Evolutionary conservation across 2,888 invertebrate genomes (phyloP).

Genomic region (Cabera pusaria): DNA sequence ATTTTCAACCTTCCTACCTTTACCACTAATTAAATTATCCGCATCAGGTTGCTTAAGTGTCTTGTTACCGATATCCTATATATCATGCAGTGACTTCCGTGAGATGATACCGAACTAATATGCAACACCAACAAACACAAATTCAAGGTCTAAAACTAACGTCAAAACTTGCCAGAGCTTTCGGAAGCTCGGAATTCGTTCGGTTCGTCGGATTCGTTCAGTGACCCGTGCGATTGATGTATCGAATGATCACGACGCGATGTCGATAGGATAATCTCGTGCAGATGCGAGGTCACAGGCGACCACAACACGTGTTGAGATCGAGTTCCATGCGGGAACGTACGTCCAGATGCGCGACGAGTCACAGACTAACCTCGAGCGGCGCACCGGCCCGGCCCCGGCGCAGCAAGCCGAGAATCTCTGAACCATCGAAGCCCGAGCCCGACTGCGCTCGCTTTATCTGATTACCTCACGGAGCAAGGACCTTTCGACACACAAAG

Average conservation of each 20-base stretch:
- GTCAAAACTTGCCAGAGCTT: slow-evolving; percentile 32
- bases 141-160: slow-evolving; percentile 24
- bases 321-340: slow-evolving; percentile 49
- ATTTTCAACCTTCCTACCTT: slow-evolving; percentile 9
- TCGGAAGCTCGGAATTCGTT: slow-evolving; percentile 29
- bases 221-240: slow-evolving; percentile 44
- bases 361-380: slow-evolving; percentile 60
- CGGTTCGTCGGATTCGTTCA: slow-evolving; percentile 39
- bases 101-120: slow-evolving; percentile 16
- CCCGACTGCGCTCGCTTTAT: slow-evolving; percentile 62
- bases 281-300: slow-evolving; percentile 38
- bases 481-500: slow-evolving; percentile 77
- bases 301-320: slow-evolving; percentile 36
- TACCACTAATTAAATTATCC: slow-evolving; percentile 41
- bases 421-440: slow-evolving; percentile 38
- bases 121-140: slow-evolving; percentile 24
- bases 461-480: slow-evolving; percentile 79
- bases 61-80: slow-evolving; percentile 23
- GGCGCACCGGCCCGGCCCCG: slow-evolving; percentile 41
- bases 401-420: slow-evolving; percentile 55
- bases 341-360: slow-evolving; percentile 70
- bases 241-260: slow-evolving; percentile 32
- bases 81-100: slow-evolving; percentile 17
- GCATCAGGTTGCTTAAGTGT: slow-evolving; percentile 30
- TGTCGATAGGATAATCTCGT: slow-evolving; percentile 36